Evolutionary conservation across 2,797 vertebrate genomes (phyloP).

Genomic region (Nannoperca obscura): DNA sequence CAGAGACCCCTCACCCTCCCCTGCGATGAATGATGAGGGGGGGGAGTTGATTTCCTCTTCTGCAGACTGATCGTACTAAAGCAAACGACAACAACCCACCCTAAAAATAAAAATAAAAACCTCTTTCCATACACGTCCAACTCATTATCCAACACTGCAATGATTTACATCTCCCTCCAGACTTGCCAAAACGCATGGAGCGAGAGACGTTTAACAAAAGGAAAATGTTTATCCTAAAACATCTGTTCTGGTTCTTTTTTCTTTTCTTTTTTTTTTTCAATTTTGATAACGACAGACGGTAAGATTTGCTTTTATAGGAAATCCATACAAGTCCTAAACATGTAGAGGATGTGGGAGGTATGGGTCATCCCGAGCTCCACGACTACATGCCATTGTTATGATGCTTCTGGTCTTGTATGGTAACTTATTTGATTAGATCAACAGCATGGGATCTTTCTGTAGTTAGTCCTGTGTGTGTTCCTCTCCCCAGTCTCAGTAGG

Average conservation of each 20-base stretch:
- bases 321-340: slow-evolving; percentile 77
- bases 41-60: slow-evolving; percentile 62
- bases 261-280: slow-evolving; percentile 30
- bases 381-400: slow-evolving; percentile 80
- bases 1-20: slow-evolving; percentile 78
- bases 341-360: slow-evolving; percentile 71
- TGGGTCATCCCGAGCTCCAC: slow-evolving; percentile 73
- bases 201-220: slow-evolving; percentile 61
- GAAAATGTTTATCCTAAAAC: slow-evolving; percentile 53
- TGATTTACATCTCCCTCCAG: slow-evolving; percentile 85
- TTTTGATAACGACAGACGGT: slow-evolving; percentile 47
- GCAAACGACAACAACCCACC: slow-evolving; percentile 67
- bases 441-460: slow-evolving; percentile 88
- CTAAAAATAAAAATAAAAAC: slow-evolving; percentile 55
- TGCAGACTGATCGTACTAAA: slow-evolving; percentile 77
- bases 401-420: slow-evolving; percentile 88
- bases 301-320: slow-evolving; percentile 64
- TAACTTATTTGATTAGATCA: slow-evolving; percentile 81
- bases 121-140: slow-evolving; percentile 58
- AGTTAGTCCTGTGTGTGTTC: slow-evolving; percentile 86
- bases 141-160: slow-evolving; percentile 75
- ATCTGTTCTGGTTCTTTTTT: slow-evolving; percentile 52
- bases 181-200: slow-evolving; percentile 82
- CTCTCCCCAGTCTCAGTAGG: slow-evolving; percentile 85
- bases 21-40: slow-evolving; percentile 56